phyloP scores from a whole-genome alignment of 2,797 vertebrate species.

The Anomalospiza imberbis region DNA sequence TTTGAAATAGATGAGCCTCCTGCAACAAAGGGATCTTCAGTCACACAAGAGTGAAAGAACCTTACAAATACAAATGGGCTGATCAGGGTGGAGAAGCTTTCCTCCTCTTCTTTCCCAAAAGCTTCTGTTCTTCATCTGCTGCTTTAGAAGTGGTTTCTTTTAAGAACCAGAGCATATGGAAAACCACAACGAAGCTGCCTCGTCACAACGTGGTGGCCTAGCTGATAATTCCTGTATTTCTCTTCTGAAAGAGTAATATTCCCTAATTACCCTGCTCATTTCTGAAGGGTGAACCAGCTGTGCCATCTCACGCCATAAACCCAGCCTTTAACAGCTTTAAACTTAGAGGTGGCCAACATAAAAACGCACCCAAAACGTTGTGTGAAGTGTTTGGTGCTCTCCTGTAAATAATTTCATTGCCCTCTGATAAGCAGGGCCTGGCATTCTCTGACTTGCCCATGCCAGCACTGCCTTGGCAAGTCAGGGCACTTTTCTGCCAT shows the following conservation, averaged over 20 bases:
- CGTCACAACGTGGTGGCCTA: not conserved
- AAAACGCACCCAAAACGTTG: accelerated
- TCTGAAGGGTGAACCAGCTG: not conserved
- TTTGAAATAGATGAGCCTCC: slow-evolving; percentile 18
- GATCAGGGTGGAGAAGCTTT: not conserved
- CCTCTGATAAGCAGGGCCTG: not conserved
- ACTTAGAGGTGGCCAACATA: not conserved
- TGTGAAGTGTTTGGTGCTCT: not conserved
- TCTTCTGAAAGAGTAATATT: not conserved
- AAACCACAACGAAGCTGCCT: not conserved
- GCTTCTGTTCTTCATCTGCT: not conserved
- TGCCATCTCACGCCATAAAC: not conserved
- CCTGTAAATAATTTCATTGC: not conserved
- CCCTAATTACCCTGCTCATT: not conserved
- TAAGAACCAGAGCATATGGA: not conserved
- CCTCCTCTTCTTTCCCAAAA: not conserved
- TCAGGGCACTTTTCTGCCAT: not conserved
- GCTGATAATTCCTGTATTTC: not conserved
- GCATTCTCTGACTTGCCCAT: not conserved
- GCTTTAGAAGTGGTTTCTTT: slow-evolving; percentile 4
- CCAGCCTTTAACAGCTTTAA: not conserved
- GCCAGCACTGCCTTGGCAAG: not conserved
- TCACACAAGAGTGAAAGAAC: not conserved
- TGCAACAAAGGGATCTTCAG: slow-evolving; percentile 17
- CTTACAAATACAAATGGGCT: not conserved